Base-by-base conservation (phyloP, 2,797 vertebrate genomes). In the Sebastes dallii region DNA sequence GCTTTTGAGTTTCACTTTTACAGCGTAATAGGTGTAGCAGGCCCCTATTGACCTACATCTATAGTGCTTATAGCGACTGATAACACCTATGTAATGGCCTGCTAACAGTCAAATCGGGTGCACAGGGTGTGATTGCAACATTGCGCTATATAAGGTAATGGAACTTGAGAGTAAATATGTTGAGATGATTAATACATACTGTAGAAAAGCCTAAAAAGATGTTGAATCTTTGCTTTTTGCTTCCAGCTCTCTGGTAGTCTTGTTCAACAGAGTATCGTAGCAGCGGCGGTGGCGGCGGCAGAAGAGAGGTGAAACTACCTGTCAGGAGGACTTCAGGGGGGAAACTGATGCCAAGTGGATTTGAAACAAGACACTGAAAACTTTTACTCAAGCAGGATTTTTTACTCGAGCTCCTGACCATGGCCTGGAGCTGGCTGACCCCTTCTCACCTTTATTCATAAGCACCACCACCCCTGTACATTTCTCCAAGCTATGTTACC, bases 371-470 rank as follows among this genome's bases (percentile, higher is more conserved):
- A 66, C 10, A n/a, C n/a, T 52, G 7, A 25, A 39, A 34, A 54
- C 6, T 12, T 50, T 5, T 8, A 4, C 10, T 55, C 3, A 18
- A 24, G 16, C 8, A 13, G 3, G 55, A 54, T 59, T 73, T 73
- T 66, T n/a, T 50, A 54, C 5, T 66, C 27, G 27, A 71, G 54
- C 2, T 22, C 66, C n/a, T 72, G 50, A 55, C 22, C 30, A 24
- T 58, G 36, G 72, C 81, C 74, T 82, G 36, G 16, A 85, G 78
- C 59, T 60, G 18, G 27, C 1, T 64, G 75, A 89, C 60, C 73
- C 34, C 22, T 72, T 61, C 10, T 55, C 36, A 64, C 11, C 7
- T 3, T 11, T 59, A 74, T 42, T 75, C 42, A 78, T 66, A 25
- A 72, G 24, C 60, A 60, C 30, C 27, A 60, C 70, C 58, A 22